Conservation (phyloP, 2,113 vertebrate genomes). For the Plestiodon gilberti region DNA sequence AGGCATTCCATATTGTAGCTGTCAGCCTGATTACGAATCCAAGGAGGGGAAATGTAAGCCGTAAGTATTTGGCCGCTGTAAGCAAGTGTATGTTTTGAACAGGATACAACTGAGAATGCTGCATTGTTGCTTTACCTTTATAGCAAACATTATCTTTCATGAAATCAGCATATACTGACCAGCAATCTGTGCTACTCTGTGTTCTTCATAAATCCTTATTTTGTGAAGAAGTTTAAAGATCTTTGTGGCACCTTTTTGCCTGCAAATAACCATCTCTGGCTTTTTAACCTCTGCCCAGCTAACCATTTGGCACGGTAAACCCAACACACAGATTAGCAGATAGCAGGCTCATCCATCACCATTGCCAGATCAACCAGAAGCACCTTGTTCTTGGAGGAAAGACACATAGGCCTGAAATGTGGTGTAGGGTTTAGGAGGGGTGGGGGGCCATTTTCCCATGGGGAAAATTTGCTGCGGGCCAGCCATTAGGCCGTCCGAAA, state of each 20-base stretch:
- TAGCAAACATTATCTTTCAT: background rate
- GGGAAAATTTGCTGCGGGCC: too few relatives aligned
- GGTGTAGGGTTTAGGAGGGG: background rate
- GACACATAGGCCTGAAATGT: background rate
- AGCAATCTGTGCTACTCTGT: background rate
- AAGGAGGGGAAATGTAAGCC: accelerated
- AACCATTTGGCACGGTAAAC: background rate
- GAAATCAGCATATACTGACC: background rate
- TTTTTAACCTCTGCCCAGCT: background rate
- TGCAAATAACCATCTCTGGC: background rate
- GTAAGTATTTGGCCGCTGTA: constrained; percentile 56
- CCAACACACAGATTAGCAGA: background rate
- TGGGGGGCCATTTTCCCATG: too few relatives aligned
- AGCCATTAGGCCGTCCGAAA: too few relatives aligned
- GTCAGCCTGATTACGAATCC: background rate
- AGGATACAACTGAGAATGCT: background rate
- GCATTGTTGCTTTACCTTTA: background rate
- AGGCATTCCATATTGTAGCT: accelerated
- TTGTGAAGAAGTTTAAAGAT: background rate
- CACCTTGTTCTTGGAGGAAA: background rate
- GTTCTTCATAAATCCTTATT: background rate
- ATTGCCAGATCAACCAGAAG: background rate
- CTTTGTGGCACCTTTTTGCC: background rate
- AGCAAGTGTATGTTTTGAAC: accelerated
- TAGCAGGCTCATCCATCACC: background rate